Evolutionary conservation across 2,797 vertebrate species (phyloP).

Genomic region (Aselliscus stoliczkanus): DNA sequence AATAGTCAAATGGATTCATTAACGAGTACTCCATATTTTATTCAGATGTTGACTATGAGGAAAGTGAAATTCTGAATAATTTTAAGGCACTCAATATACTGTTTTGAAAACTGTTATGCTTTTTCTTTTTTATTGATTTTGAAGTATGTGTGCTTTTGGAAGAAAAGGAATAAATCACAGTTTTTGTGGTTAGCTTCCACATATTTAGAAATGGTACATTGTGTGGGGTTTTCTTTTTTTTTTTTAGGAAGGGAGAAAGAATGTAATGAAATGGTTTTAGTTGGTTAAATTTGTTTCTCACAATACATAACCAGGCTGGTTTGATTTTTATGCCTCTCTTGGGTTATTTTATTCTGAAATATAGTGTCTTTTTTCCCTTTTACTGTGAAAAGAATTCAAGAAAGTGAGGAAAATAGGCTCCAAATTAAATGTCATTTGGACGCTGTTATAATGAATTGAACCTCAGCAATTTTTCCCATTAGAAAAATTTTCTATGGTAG

Average conservation of each 20-base stretch:
- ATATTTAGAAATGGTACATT: neutral
- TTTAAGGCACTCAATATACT: neutral
- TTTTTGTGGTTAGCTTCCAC: neutral
- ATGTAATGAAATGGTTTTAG: neutral
- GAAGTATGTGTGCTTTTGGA: neutral
- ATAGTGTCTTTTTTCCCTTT: neutral
- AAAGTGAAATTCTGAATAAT: constrained; percentile 16
- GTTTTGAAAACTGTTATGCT: neutral
- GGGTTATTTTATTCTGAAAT: constrained; percentile 23
- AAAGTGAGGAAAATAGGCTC: neutral
- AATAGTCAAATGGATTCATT: neutral
- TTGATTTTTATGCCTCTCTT: neutral
- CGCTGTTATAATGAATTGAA: neutral
- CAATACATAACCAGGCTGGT: neutral
- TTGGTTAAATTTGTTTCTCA: constrained; percentile 39
- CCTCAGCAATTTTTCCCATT: neutral
- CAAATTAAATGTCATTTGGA: constrained; percentile 39
- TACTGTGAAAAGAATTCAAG: constrained; percentile 20
- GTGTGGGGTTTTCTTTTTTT: neutral
- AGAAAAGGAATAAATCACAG: neutral
- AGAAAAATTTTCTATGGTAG: neutral
- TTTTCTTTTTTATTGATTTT: neutral
- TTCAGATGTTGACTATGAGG: neutral
- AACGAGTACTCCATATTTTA: neutral
- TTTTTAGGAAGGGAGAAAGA: neutral